Evolutionary conservation across 2,797 vertebrate genomes (phyloP).

Genomic region (Coluber constrictor): DNA sequence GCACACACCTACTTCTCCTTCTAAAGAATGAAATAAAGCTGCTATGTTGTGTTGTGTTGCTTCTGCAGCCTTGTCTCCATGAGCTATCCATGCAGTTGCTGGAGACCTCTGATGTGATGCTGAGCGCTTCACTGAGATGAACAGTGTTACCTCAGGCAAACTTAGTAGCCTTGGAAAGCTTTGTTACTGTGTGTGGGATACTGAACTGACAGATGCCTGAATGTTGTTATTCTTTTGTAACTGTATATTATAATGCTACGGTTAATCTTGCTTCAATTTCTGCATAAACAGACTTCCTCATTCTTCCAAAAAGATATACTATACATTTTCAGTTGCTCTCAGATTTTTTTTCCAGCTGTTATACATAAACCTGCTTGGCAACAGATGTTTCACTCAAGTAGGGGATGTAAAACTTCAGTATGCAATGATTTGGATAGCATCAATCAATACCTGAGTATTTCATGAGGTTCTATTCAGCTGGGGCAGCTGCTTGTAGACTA

Average conservation of each 20-base stretch:
- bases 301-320: not conserved
- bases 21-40: not conserved
- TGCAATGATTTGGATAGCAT: not conserved
- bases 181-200: not conserved
- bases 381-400: not conserved
- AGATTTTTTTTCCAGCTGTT: constrained; percentile 5
- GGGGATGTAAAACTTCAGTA: not conserved
- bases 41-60: not conserved
- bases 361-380: not conserved
- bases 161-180: not conserved
- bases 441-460: not conserved
- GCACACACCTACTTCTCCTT: not conserved
- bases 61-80: not conserved
- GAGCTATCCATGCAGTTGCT: not conserved
- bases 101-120: not conserved
- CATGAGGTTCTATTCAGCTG: not conserved
- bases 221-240: not conserved
- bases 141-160: not conserved
- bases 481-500: constrained; percentile 1
- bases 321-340: not conserved
- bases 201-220: not conserved
- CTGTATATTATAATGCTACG: not conserved
- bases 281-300: constrained; percentile 5
- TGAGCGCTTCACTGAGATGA: not conserved
- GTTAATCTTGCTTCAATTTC: not conserved